These are phyloP conservation scores for Bibio marci DNA, from an alignment of 2,888 invertebrate genomes.

Conservation along the genomic window DNA sequence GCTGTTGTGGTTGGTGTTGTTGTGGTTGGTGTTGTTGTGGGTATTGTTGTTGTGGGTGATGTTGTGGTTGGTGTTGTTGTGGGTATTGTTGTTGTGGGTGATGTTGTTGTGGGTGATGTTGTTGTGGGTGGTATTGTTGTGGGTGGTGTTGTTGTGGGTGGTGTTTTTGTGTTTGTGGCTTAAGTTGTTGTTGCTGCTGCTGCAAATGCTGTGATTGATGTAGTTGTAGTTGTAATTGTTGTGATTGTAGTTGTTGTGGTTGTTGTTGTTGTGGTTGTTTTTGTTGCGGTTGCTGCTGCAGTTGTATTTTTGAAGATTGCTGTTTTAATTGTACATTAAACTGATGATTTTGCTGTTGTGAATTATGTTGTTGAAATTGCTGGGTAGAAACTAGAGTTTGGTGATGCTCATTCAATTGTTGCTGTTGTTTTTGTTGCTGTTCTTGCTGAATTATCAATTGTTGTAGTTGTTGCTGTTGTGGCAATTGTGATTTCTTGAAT, in stretches of 20 bases:
- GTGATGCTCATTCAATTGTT: slow-evolving; percentile 1
- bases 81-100: too few species aligned
- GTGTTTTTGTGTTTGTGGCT: not conserved
- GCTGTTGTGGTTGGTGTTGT: too few species aligned
- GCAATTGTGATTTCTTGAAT: slow-evolving; percentile 7
- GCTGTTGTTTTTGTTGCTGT: slow-evolving; percentile 5
- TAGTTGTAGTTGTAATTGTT: not conserved
- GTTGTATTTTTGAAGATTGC: slow-evolving; percentile 1
- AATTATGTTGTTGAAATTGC: not conserved
- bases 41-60: too few species aligned
- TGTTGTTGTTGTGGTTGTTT: not conserved
- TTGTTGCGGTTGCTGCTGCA: not conserved
- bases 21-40: too few species aligned
- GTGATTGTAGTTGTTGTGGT: not conserved
- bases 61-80: too few species aligned
- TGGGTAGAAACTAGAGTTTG: not conserved
- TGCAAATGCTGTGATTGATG: slow-evolving; percentile 32
- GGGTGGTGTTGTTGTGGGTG: not conserved
- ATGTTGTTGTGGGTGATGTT: slow-evolving; percentile 31
- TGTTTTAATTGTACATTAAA: slow-evolving; percentile 2
- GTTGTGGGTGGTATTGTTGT: not conserved
- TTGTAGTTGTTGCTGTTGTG: not conserved
- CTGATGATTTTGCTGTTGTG: not conserved
- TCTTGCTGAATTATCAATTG: slow-evolving; percentile 6
- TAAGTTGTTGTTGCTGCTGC: slow-evolving; percentile 10